A percentile compares a stretch with the other conserved stretches of the same genome.
Evolutionary conservation across 1,140 invertebrate genomes (phyloP).

Genomic region (Drosophila novamexicana): DNA sequence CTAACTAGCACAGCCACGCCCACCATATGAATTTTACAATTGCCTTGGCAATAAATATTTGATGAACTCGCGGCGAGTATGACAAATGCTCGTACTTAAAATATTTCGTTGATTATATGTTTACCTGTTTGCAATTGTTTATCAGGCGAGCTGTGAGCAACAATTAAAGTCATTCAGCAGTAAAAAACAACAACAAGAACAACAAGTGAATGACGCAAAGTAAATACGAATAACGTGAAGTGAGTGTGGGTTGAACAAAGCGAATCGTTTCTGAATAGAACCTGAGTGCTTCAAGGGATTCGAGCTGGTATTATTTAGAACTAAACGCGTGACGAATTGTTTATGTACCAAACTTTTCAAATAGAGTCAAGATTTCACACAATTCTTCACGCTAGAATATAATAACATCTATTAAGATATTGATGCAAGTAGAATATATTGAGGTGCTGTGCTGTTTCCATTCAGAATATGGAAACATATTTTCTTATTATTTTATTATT

Average conservation of each 20-base stretch:
- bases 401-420: too few relatives aligned
- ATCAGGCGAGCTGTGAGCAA: constrained; percentile 37
- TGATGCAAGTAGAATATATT: too few relatives aligned
- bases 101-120: constrained; percentile 30
- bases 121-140: constrained; percentile 43
- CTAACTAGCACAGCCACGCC: neutral
- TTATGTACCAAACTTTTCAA: neutral
- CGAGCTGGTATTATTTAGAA: neutral
- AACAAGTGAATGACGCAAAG: constrained; percentile 23
- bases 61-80: constrained; percentile 11
- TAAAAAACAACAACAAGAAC: neutral
- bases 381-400: too few relatives aligned
- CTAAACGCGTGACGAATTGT: neutral
- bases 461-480: too few relatives aligned
- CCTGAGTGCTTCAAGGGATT: neutral
- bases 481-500: too few relatives aligned
- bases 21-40: neutral
- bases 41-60: constrained; percentile 9
- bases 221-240: constrained; percentile 15
- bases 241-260: constrained; percentile 42
- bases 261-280: constrained; percentile 12
- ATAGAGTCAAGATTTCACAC: too few relatives aligned
- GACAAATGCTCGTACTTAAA: constrained; percentile 47
- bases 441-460: too few relatives aligned
- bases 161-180: constrained; percentile 62